phyloP scores from a whole-genome alignment of 2,888 invertebrate genomes.

The Cephalotes varians region DNA sequence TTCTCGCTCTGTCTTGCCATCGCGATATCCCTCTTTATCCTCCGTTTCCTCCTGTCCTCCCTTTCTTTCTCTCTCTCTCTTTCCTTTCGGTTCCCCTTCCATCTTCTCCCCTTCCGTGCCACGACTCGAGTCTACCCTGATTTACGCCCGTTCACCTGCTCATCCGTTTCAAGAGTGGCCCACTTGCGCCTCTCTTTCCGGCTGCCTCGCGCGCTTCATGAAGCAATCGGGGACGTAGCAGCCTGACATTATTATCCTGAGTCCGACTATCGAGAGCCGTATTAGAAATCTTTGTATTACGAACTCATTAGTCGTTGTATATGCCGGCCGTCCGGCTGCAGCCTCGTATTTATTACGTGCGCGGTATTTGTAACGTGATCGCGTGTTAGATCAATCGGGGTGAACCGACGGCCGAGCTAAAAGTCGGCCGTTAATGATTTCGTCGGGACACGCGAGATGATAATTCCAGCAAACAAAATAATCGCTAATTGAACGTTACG shows the following conservation, averaged over 20 bases:
- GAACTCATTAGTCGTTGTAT: slow-evolving; percentile 43
- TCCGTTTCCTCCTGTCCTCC: slow-evolving; percentile 17
- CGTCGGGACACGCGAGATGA: slow-evolving; percentile 46
- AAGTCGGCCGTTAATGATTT: slow-evolving; percentile 48
- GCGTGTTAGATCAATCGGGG: slow-evolving; percentile 44
- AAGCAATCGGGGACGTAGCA: slow-evolving; percentile 42
- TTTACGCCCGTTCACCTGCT: slow-evolving; percentile 84
- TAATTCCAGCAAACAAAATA: slow-evolving; percentile 47
- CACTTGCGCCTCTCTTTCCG: slow-evolving; percentile 80
- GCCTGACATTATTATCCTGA: slow-evolving; percentile 62
- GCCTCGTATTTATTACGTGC: slow-evolving; percentile 53
- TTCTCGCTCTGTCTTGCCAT: slow-evolving; percentile 42
- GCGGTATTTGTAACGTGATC: slow-evolving; percentile 38
- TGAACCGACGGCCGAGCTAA: slow-evolving; percentile 29
- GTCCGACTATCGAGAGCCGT: slow-evolving; percentile 26
- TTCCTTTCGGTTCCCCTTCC: slow-evolving; percentile 21
- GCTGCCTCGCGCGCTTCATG: slow-evolving; percentile 69
- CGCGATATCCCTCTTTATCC: slow-evolving; percentile 40
- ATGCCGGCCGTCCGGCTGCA: background rate
- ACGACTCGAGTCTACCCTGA: slow-evolving; percentile 78
- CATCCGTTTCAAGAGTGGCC: slow-evolving; percentile 83
- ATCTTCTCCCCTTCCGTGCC: slow-evolving; percentile 52
- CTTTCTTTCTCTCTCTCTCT: slow-evolving; percentile 8
- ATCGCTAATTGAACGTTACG: slow-evolving; percentile 50
- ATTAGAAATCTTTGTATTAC: slow-evolving; percentile 27